These are phyloP conservation scores for Ophthalmolycus amberensis DNA, from an alignment of 2,113 vertebrate species.

Conservation along the genomic window DNA sequence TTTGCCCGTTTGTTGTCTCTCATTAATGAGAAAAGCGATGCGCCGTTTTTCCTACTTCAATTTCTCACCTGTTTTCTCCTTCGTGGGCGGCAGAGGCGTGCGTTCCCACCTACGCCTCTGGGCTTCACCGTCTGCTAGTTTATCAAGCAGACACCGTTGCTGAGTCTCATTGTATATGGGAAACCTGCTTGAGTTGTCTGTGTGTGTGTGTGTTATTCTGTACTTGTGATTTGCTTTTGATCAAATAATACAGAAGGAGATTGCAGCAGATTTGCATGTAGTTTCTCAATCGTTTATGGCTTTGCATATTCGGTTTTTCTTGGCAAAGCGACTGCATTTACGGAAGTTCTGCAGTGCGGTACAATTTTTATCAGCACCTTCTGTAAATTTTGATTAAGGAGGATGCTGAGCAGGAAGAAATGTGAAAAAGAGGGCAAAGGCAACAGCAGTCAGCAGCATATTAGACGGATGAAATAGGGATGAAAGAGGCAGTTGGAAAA, in stretches of 20 bases:
- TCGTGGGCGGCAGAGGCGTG: conserved; percentile 53
- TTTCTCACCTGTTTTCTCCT: conserved; percentile 61
- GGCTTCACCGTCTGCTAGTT: conserved; percentile 49
- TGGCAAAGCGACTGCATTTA: conserved; percentile 7
- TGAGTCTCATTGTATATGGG: conserved; percentile 14
- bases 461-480: conserved; percentile 44
- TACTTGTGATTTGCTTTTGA: conserved; percentile 20
- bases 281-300: conserved; percentile 8
- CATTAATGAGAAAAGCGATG: conserved; percentile 72
- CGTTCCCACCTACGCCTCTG: conserved; percentile 39
- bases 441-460: conserved; percentile 30
- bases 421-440: conserved; percentile 3
- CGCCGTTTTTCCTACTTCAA: conserved; percentile 49
- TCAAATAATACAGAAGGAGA: conserved; percentile 10
- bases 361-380: neutral
- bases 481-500: conserved; percentile 40
- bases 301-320: neutral
- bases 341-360: conserved; percentile 2
- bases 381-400: conserved; percentile 21
- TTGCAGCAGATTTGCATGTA: neutral
- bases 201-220: conserved; percentile 39
- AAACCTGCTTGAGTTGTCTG: conserved; percentile 55
- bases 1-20: conserved; percentile 78
- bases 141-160: conserved; percentile 29
- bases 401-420: conserved; percentile 23